A percentile compares a stretch with the other conserved stretches of the same genome.
Conservation (phyloP, 2,113 vertebrate species). For the Mixornis gularis region DNA sequence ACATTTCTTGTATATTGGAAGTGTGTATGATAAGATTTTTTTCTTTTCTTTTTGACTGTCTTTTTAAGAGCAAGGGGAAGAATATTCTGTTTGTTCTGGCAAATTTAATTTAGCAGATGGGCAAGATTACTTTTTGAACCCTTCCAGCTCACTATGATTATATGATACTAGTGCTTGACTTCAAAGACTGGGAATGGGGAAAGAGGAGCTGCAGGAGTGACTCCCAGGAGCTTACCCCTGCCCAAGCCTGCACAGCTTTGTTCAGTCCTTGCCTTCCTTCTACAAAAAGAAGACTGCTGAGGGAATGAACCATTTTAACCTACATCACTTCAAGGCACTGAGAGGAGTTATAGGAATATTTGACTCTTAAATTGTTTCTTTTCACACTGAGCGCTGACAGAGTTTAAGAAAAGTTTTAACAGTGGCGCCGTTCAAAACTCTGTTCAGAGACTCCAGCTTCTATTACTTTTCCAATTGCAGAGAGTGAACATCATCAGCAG, state of each 20-base stretch:
- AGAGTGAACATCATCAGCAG: neutral
- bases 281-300: neutral
- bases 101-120: neutral
- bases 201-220: neutral
- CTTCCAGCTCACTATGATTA: neutral
- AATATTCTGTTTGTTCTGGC: neutral
- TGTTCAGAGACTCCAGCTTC: neutral
- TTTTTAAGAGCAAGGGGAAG: neutral
- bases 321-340: rapidly evolving
- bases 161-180: neutral
- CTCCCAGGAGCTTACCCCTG: neutral
- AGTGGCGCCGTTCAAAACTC: neutral
- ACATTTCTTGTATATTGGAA: neutral
- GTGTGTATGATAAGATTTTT: neutral
- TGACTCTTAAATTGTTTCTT: neutral
- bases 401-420: neutral
- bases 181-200: neutral
- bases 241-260: neutral
- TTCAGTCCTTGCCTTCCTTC: neutral
- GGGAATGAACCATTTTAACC: neutral
- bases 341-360: neutral
- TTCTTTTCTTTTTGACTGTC: neutral
- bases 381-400: neutral
- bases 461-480: neutral
- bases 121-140: neutral